Percentiles rank a stretch among this genome's conserved stretches.
Evolutionary conservation across 1,140 invertebrate species (phyloP).

Genomic region (Gryllus bimaculatus): DNA sequence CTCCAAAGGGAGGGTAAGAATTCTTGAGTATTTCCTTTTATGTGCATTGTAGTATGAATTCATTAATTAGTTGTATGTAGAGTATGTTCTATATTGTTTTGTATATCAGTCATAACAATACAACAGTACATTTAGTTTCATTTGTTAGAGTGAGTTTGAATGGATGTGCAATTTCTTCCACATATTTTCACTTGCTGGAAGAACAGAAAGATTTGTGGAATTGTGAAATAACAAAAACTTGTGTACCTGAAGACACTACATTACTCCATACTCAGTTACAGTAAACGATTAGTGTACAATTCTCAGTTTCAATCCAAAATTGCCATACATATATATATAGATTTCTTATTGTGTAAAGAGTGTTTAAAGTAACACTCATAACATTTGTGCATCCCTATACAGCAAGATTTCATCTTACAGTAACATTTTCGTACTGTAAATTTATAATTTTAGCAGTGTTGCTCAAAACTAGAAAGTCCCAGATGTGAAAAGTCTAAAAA

Average conservation of each 20-base stretch:
- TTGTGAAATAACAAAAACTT: conserved; percentile 3
- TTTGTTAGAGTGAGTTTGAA: not conserved
- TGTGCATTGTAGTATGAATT: not conserved
- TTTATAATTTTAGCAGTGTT: not conserved
- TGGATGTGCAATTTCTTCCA: not conserved
- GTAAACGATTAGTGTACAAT: no score
- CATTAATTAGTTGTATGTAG: not conserved
- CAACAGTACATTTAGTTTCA: not conserved
- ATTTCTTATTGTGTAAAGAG: no score
- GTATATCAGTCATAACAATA: not conserved
- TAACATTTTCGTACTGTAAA: not conserved
- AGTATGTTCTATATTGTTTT: not conserved
- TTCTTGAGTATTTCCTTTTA: not conserved
- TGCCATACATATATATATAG: no score
- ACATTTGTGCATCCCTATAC: not conserved
- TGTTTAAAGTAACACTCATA: no score
- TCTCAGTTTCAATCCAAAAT: no score
- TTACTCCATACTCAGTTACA: not conserved
- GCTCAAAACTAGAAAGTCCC: not conserved
- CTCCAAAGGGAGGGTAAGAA: not conserved
- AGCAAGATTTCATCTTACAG: not conserved
- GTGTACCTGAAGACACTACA: conserved; percentile 1
- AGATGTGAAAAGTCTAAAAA: not conserved
- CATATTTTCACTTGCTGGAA: not conserved
- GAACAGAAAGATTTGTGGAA: conserved; percentile 4